Conservation (phyloP, 2,113 vertebrate species). For the Pseudolaguvia tuberculata region DNA sequence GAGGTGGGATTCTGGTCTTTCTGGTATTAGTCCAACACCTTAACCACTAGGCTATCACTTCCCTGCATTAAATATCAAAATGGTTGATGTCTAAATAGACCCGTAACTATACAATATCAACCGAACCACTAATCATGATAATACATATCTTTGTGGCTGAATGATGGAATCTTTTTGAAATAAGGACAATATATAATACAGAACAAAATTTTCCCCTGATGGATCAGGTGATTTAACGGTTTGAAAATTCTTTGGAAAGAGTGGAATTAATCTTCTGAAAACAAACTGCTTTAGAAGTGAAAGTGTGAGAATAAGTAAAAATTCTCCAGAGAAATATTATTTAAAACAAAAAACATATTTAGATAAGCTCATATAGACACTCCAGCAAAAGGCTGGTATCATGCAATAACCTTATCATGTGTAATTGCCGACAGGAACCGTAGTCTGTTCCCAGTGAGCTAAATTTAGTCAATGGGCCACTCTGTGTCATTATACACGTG, state of each 20-base stretch:
- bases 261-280: background rate
- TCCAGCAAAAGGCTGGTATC: background rate
- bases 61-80: too few species aligned
- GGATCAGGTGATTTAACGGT: background rate
- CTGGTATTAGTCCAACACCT: too few species aligned
- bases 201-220: background rate
- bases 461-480: conserved; percentile 35
- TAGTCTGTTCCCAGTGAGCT: conserved; percentile 35
- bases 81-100: too few species aligned
- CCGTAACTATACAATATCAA: too few species aligned
- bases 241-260: background rate
- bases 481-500: conserved; percentile 29
- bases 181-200: background rate
- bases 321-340: too few species aligned
- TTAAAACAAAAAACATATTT: background rate
- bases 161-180: background rate
- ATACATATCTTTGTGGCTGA: background rate
- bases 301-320: too few species aligned
- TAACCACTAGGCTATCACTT: too few species aligned
- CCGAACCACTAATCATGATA: background rate
- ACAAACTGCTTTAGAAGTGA: background rate
- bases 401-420: conserved; percentile 23
- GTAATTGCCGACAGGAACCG: conserved; percentile 36
- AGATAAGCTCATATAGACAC: background rate
- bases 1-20: too few species aligned